These are phyloP conservation scores for Petromus typicus DNA, from an alignment of 2,113 vertebrate genomes.

Conservation along the genomic window DNA sequence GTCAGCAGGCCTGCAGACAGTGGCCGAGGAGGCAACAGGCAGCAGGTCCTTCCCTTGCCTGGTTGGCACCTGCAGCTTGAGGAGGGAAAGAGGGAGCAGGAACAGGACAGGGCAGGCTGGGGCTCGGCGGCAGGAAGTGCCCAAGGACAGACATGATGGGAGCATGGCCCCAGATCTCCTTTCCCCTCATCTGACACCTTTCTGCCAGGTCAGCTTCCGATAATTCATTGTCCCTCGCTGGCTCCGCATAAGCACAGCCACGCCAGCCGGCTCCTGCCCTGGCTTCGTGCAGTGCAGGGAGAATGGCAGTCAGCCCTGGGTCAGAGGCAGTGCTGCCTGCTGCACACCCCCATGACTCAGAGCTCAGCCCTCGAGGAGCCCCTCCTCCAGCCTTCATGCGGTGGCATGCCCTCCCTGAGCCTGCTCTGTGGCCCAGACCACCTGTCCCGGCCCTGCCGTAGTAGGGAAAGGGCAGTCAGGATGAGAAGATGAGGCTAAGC, in stretches of 20 bases:
- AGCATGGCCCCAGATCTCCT: not conserved
- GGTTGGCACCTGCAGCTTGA: not conserved
- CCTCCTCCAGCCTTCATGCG: not conserved
- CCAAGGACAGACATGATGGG: fast-evolving
- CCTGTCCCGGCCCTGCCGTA: fast-evolving
- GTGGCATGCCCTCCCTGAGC: not conserved
- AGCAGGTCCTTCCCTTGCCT: not conserved
- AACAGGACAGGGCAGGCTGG: not conserved
- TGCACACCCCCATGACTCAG: not conserved
- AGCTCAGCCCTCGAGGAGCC: not conserved
- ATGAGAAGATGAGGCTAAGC: not conserved
- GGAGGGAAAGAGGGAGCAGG: not conserved
- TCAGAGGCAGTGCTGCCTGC: conserved; percentile 16
- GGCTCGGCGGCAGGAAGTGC: not conserved
- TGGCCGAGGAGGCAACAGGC: not conserved
- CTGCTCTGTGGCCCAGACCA: not conserved
- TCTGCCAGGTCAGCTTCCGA: not conserved
- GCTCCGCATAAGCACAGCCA: not conserved
- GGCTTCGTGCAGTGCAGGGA: not conserved
- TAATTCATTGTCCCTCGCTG: not conserved
- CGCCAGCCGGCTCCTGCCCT: not conserved
- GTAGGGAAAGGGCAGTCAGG: not conserved
- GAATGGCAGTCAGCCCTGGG: conserved; percentile 16
- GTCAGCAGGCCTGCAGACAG: not conserved
- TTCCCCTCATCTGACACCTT: too few relatives aligned